Percentiles rank a stretch among this genome's conserved stretches.
Conservation (phyloP, 2,888 invertebrate genomes). For the Liopterus haemorrhoidalis region DNA sequence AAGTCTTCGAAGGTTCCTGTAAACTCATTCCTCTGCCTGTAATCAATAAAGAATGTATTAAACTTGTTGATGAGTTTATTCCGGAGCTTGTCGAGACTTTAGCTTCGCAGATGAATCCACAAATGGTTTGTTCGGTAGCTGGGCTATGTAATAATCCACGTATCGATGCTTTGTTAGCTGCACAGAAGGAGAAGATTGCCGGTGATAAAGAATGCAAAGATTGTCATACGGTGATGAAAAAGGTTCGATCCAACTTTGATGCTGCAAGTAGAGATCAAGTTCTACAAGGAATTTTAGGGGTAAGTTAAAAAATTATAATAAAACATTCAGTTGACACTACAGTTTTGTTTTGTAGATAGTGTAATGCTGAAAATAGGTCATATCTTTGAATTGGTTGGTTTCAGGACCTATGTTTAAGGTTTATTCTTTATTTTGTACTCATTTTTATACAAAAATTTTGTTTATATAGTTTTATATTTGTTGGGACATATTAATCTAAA, state of each 20-base stretch:
- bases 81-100: constrained; percentile 82
- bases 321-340: constrained; percentile 4
- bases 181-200: constrained; percentile 42
- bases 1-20: constrained; percentile 86
- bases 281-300: constrained; percentile 51
- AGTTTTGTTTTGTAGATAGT: too few species aligned
- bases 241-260: constrained; percentile 52
- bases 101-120: constrained; percentile 86
- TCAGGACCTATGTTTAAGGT: too few species aligned
- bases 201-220: constrained; percentile 41
- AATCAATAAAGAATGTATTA: constrained; percentile 69
- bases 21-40: constrained; percentile 68
- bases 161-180: constrained; percentile 60
- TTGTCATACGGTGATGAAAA: constrained; percentile 51
- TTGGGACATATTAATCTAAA: too few species aligned
- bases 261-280: constrained; percentile 52
- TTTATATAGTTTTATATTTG: too few species aligned
- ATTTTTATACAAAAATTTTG: too few species aligned
- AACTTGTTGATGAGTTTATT: constrained; percentile 76
- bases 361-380: too few species aligned
- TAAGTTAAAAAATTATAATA: constrained; percentile 36
- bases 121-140: constrained; percentile 79
- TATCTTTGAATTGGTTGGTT: too few species aligned
- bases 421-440: too few species aligned
- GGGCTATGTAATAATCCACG: constrained; percentile 76